A percentile compares a stretch with the other conserved stretches of the same genome.
Evolutionary conservation across 23 tunicate genomes (phyloP).

Genomic region (Ciona savignyi): DNA sequence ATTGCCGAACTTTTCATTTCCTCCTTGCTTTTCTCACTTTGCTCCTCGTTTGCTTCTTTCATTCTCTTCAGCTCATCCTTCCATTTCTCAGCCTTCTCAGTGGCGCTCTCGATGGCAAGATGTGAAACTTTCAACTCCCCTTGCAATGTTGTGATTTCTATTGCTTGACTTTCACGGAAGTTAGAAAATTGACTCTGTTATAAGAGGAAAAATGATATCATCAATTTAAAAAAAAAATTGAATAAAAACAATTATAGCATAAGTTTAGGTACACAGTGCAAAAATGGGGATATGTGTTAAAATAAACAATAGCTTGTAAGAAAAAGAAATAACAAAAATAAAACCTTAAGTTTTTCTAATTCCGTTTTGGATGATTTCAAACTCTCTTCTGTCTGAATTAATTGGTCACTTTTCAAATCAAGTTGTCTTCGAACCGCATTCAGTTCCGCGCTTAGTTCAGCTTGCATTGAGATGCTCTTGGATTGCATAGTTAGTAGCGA

Average conservation of each 20-base stretch:
- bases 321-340: too few species aligned
- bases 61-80: constrained; percentile 19
- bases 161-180: constrained; percentile 9
- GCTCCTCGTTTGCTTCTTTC: constrained; percentile 13
- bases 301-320: too few species aligned
- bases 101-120: constrained; percentile 2
- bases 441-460: constrained; percentile 36
- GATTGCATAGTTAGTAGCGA: constrained; percentile 13
- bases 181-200: neutral
- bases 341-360: too few species aligned
- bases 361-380: too few species aligned
- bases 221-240: too few species aligned
- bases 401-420: too few species aligned
- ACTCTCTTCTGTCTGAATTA: too few species aligned
- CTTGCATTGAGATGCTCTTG: constrained; percentile 27
- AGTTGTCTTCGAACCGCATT: constrained; percentile 33
- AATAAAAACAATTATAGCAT: too few species aligned
- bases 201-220: neutral
- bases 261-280: neutral
- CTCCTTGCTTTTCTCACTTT: constrained; percentile 27
- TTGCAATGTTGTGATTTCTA: constrained; percentile 23
- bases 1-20: constrained; percentile 16
- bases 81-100: constrained; percentile 4
- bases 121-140: neutral
- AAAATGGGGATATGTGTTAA: too few species aligned